These are phyloP conservation scores for Pararge aegeria DNA, from an alignment of 1,140 invertebrate species.

Conservation along the genomic window DNA sequence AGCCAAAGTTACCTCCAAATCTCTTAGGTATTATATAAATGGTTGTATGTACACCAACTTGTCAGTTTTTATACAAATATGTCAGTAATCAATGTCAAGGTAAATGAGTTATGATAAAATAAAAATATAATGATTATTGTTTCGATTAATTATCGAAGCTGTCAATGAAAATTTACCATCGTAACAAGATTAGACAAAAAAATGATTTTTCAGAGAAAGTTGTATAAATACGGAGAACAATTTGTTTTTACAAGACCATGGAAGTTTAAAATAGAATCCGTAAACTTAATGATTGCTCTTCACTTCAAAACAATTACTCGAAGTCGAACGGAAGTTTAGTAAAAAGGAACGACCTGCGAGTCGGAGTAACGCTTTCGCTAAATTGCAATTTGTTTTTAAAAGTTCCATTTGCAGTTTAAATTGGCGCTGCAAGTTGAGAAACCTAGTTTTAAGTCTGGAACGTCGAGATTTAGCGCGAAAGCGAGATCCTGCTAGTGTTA, in stretches of 20 bases:
- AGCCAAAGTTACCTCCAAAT: no score
- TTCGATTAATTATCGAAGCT: no score
- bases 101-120: no score
- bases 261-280: neutral
- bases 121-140: no score
- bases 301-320: conserved; percentile 12
- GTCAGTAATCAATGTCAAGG: no score
- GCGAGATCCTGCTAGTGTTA: conserved; percentile 4
- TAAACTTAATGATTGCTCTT: conserved; percentile 1
- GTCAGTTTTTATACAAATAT: no score
- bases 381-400: conserved; percentile 22
- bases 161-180: no score
- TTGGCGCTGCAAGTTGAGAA: conserved; percentile 17
- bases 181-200: no score
- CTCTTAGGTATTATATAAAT: no score
- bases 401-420: conserved; percentile 29
- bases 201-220: neutral
- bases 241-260: neutral
- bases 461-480: conserved; percentile 14
- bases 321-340: conserved; percentile 1
- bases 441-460: conserved; percentile 19
- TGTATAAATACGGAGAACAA: neutral
- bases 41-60: no score
- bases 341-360: conserved; percentile 18
- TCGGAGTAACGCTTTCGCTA: conserved; percentile 8